Evolutionary conservation across 2,797 vertebrate genomes (phyloP).

Genomic region (Gymnoscopelus braueri): DNA sequence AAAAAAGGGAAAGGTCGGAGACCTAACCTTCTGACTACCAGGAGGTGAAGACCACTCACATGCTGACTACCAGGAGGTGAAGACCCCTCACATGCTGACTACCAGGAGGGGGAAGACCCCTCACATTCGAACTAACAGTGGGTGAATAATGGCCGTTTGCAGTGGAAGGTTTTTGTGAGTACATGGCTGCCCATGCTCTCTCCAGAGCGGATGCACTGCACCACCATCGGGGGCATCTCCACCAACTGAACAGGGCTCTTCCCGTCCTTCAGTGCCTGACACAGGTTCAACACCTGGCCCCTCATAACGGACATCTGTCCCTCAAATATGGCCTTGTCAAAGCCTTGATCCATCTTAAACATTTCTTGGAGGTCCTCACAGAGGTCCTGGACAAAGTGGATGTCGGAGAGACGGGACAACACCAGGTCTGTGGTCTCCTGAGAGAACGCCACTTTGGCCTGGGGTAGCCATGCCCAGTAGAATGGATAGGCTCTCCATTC

Average conservation of each 20-base stretch:
- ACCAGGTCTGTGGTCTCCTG: slow-evolving; percentile 93
- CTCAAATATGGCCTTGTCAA: slow-evolving; percentile 95
- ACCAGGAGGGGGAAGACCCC: not conserved
- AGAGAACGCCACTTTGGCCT: slow-evolving; percentile 96
- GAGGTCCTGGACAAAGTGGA: slow-evolving; percentile 98
- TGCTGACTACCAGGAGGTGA: no score
- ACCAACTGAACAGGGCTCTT: slow-evolving; percentile 94
- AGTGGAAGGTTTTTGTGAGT: slow-evolving; percentile 96
- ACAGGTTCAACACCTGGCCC: slow-evolving; percentile 95
- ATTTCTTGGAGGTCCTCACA: slow-evolving; percentile 97
- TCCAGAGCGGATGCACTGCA: slow-evolving; percentile 89
- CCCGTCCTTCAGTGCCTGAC: slow-evolving; percentile 91
- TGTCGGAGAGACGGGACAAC: slow-evolving; percentile 92
- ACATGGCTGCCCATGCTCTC: slow-evolving; percentile 90
- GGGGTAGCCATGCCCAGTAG: slow-evolving; percentile 97
- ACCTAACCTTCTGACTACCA: no score
- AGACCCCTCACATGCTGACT: not conserved
- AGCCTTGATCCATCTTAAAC: slow-evolving; percentile 96
- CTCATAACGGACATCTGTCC: slow-evolving; percentile 99
- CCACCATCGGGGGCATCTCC: slow-evolving; percentile 95
- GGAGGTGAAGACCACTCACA: not conserved
- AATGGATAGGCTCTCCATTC: slow-evolving; percentile 99
- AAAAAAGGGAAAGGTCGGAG: slow-evolving; percentile 37
- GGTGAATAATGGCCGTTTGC: slow-evolving; percentile 96
- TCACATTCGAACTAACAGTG: slow-evolving; percentile 87